These are phyloP conservation scores for Microctonus brassicae DNA, from an alignment of 2,888 invertebrate species.

Conservation along the genomic window DNA sequence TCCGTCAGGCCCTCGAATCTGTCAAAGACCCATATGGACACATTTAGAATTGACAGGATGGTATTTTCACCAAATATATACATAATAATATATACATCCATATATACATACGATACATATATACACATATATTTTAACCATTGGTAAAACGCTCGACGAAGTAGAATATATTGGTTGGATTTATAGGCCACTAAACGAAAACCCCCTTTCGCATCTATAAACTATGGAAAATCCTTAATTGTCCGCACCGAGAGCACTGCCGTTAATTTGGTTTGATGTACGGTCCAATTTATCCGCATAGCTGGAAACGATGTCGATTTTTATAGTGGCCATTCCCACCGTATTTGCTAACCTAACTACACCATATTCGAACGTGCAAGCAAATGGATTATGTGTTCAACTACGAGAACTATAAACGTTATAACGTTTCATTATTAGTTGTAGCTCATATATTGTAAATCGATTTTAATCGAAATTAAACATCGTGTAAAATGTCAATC, in stretches of 20 bases:
- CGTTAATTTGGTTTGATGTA: conserved; percentile 62
- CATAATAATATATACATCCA: no score
- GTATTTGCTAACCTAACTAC: conserved; percentile 30
- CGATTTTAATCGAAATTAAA: neutral
- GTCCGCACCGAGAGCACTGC: conserved; percentile 55
- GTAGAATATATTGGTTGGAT: conserved; percentile 52
- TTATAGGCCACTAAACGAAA: conserved; percentile 61
- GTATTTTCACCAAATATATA: conserved; percentile 3
- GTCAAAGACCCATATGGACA: conserved; percentile 16
- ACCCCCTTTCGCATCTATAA: conserved; percentile 58
- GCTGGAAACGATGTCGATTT: conserved; percentile 48
- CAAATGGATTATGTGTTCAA: conserved; percentile 21
- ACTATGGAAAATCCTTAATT: conserved; percentile 66
- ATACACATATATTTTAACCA: conserved; percentile 41
- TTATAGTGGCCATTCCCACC: conserved; percentile 44
- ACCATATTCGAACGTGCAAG: conserved; percentile 9
- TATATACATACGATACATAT: no score
- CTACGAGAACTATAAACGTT: neutral
- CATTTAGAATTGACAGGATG: conserved; percentile 13
- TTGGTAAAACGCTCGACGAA: conserved; percentile 47
- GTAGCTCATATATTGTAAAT: neutral
- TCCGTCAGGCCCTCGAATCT: conserved; percentile 8
- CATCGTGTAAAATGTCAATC: neutral
- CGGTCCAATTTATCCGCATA: conserved; percentile 57
- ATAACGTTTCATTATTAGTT: neutral